Conservation (phyloP, 2,113 vertebrate genomes). For the Alexandromys fortis region DNA sequence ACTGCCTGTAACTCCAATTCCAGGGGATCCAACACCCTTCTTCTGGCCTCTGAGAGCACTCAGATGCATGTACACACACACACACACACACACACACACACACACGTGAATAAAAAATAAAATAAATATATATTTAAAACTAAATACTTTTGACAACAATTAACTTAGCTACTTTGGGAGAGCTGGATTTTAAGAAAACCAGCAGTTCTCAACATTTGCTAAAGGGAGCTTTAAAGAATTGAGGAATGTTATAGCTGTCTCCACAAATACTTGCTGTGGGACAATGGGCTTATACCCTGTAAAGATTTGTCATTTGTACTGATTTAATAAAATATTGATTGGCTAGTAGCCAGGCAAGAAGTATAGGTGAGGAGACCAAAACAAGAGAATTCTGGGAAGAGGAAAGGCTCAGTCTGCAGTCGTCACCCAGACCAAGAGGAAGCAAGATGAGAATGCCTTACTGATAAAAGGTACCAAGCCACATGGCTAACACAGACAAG, state of each 20-base stretch:
- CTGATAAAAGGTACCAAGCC: too few relatives aligned
- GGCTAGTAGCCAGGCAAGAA: too few relatives aligned
- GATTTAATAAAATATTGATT: too few relatives aligned
- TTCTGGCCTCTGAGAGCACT: background rate
- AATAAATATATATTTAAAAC: background rate
- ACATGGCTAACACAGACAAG: too few relatives aligned
- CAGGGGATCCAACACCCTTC: background rate
- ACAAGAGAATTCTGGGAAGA: too few relatives aligned
- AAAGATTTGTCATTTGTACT: too few relatives aligned
- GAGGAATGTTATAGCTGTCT: background rate
- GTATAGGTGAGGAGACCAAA: too few relatives aligned
- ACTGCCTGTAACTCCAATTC: background rate
- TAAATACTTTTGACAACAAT: background rate
- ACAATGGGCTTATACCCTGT: too few relatives aligned
- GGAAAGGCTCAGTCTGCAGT: too few relatives aligned
- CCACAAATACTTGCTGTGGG: background rate
- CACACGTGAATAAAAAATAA: background rate
- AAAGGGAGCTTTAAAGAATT: constrained; percentile 8
- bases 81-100: background rate
- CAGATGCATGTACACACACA: background rate
- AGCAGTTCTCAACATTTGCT: background rate
- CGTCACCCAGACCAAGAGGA: too few relatives aligned
- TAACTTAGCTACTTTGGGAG: background rate
- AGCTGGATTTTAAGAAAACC: background rate
- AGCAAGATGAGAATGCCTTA: too few relatives aligned